These are phyloP conservation scores for Eunapius fragilis DNA, from an alignment of 37 sponge, comb jelly and placozoan genomes.

Conservation along the genomic window DNA sequence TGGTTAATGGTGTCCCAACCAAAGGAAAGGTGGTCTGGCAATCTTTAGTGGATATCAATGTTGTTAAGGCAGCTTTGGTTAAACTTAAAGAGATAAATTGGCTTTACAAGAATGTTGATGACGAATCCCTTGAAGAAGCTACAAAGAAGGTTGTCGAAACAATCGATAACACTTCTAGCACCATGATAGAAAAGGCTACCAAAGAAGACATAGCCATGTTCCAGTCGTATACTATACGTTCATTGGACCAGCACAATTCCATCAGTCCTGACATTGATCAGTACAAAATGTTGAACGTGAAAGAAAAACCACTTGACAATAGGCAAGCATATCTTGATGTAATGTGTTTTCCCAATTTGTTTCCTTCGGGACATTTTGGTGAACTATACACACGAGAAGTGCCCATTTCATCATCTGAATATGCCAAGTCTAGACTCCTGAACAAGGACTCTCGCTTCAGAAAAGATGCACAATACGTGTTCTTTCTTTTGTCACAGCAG, in stretches of 20 bases:
- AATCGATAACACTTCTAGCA: constrained; percentile 20
- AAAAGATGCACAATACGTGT: constrained; percentile 53
- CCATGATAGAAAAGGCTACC: constrained; percentile 45
- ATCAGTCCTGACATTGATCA: constrained; percentile 53
- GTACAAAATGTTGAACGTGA: constrained; percentile 38
- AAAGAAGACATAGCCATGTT: constrained; percentile 40
- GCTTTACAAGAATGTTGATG: constrained; percentile 50
- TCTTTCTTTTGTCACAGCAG: constrained; percentile 38
- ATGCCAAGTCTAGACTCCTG: constrained; percentile 37
- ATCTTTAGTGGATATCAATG: background rate
- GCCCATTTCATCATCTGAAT: constrained; percentile 25
- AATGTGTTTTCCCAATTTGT: constrained; percentile 63
- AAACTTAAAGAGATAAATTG: constrained; percentile 34
- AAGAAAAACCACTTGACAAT: constrained; percentile 40
- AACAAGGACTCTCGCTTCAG: constrained; percentile 54
- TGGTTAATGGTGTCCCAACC: constrained; percentile 43
- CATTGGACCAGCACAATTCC: constrained; percentile 20
- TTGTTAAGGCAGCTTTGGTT: background rate
- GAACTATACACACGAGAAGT: constrained; percentile 29
- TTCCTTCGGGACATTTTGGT: constrained; percentile 54
- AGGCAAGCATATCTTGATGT: constrained; percentile 40
- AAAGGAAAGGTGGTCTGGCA: constrained; percentile 43
- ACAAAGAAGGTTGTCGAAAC: constrained; percentile 49
- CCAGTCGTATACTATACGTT: constrained; percentile 45
- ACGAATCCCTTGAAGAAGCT: constrained; percentile 44